These are phyloP conservation scores for Diorhabda carinulata DNA, from an alignment of 1,140 invertebrate genomes.

Conservation along the genomic window DNA sequence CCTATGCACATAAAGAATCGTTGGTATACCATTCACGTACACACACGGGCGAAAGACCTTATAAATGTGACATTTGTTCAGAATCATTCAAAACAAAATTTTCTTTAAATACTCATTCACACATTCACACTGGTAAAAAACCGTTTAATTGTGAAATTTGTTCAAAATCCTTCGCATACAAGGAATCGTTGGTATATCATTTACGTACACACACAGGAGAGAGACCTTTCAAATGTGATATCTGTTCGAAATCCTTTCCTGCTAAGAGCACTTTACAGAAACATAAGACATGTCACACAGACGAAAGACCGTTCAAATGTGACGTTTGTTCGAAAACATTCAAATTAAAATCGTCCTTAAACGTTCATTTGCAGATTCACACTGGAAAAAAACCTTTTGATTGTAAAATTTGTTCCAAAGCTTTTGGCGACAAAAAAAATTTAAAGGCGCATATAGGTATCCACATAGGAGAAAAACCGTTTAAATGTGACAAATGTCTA, in stretches of 20 bases:
- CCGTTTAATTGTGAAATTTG: constrained; percentile 45
- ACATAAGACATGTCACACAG: constrained; percentile 52
- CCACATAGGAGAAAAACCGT: constrained; percentile 51
- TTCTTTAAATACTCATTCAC: constrained; percentile 32
- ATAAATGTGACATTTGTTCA: constrained; percentile 30
- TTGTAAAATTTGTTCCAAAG: no score
- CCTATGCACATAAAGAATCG: neutral
- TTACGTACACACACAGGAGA: no score
- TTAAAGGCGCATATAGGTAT: constrained; percentile 45
- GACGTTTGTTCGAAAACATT: no score
- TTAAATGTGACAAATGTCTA: constrained; percentile 51
- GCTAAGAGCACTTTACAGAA: constrained; percentile 54
- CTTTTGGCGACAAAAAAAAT: no score
- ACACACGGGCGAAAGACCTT: constrained; percentile 11
- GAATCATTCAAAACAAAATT: constrained; percentile 31
- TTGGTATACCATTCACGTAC: no score
- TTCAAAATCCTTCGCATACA: no score
- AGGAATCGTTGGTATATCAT: no score
- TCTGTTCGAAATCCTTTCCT: constrained; percentile 52
- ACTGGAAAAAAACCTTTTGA: no score
- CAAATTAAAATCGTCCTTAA: no score
- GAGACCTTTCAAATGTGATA: neutral
- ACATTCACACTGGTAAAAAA: constrained; percentile 62
- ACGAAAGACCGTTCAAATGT: no score
- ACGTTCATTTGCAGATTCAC: no score